A percentile compares a stretch with the other conserved stretches of the same genome.
Conservation (phyloP, 2,797 vertebrate species). For the Rhadinocentrus ornatus region DNA sequence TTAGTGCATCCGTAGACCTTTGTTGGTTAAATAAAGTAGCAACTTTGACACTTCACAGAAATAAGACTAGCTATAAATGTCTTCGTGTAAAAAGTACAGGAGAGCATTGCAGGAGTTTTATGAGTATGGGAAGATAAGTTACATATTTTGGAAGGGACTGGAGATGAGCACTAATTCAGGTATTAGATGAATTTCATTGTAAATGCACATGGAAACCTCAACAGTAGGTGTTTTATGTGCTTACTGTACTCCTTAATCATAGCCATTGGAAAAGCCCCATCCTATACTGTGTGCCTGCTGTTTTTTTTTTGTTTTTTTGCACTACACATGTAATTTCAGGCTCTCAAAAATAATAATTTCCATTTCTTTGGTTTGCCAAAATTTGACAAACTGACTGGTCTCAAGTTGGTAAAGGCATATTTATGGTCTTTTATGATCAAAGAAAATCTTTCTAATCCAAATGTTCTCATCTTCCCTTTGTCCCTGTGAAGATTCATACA, state of each 20-base stretch:
- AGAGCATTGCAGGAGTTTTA: conserved; percentile 7
- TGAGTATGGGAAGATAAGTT: conserved; percentile 8
- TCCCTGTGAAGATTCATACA: conserved; percentile 15
- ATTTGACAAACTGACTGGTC: not conserved
- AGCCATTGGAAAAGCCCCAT: conserved; percentile 23
- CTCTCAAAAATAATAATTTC: not conserved
- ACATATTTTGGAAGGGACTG: conserved; percentile 2
- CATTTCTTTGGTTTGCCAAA: conserved; percentile 26
- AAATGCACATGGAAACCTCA: conserved; percentile 23
- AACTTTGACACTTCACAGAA: not conserved
- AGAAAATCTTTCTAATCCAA: conserved; percentile 55
- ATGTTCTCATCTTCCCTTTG: conserved; percentile 12
- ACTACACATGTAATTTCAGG: conserved; percentile 42
- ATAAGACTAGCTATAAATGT: conserved; percentile 34
- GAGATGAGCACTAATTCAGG: conserved; percentile 27
- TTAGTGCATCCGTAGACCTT: conserved; percentile 6
- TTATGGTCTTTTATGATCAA: conserved; percentile 3
- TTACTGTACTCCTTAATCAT: not conserved
- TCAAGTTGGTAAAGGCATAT: not conserved
- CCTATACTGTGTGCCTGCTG: conserved; percentile 56
- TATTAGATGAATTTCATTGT: conserved; percentile 20
- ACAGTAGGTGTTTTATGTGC: not conserved
- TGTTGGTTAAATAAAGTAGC: conserved; percentile 32
- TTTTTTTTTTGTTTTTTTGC: conserved; percentile 41
- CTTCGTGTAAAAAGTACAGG: conserved; percentile 36